Percentiles rank a stretch among this genome's conserved stretches.
Conservation (phyloP, 1,140 invertebrate genomes). For the Drosophila biarmipes region DNA sequence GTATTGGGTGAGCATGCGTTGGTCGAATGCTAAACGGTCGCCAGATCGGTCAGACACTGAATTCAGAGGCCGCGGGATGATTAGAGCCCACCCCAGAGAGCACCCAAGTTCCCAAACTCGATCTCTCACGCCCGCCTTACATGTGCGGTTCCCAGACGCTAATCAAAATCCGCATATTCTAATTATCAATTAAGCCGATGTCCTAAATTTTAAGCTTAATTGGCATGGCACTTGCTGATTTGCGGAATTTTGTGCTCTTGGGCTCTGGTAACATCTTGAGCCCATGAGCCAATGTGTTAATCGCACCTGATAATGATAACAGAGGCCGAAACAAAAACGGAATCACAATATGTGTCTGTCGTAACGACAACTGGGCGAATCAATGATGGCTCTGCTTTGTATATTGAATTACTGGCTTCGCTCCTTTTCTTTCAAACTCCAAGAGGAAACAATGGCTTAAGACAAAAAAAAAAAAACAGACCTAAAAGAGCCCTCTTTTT, state of each 20-base stretch:
- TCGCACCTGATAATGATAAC: constrained; percentile 48
- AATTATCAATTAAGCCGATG: constrained; percentile 43
- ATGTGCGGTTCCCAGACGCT: constrained; percentile 8
- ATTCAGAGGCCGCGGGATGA: too few relatives aligned
- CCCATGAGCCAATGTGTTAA: constrained; percentile 25
- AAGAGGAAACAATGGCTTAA: not conserved
- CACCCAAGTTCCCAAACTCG: not conserved
- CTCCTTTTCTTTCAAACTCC: constrained; percentile 25
- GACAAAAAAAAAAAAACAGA: too few relatives aligned
- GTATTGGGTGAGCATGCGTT: constrained; percentile 37
- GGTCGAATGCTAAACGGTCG: constrained; percentile 34
- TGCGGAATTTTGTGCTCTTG: not conserved
- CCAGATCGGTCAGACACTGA: constrained; percentile 4
- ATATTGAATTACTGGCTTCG: constrained; percentile 14
- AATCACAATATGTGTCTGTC: not conserved
- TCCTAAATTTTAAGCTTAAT: constrained; percentile 31
- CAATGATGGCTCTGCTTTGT: constrained; percentile 13
- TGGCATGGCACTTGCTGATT: constrained; percentile 9
- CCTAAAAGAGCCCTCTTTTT: too few relatives aligned
- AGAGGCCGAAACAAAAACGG: constrained; percentile 3
- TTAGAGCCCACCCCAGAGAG: constrained; percentile 12
- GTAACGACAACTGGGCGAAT: not conserved
- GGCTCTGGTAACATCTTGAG: constrained; percentile 14
- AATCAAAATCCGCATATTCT: constrained; percentile 27
- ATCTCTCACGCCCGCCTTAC: constrained; percentile 22